A percentile compares a stretch with the other conserved stretches of the same genome.
Conservation (phyloP, 2,888 invertebrate genomes). For the Drosophila falleni region DNA sequence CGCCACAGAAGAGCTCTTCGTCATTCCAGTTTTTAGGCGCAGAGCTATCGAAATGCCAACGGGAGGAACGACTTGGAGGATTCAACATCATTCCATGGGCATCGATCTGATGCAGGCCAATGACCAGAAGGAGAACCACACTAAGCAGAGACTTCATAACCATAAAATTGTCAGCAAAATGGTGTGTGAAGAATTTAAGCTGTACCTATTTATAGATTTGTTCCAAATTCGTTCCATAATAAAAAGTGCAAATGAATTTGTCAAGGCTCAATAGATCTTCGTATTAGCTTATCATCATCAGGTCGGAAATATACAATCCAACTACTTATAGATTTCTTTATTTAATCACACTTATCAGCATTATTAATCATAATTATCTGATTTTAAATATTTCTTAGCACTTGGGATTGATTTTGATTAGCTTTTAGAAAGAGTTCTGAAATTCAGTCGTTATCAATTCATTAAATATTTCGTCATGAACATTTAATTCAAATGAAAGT, state of each 20-base stretch:
- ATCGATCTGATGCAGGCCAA: constrained; percentile 60
- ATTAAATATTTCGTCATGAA: no score
- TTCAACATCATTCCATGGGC: constrained; percentile 87
- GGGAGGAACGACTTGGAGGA: constrained; percentile 87
- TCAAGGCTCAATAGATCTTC: constrained; percentile 3
- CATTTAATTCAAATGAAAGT: no score
- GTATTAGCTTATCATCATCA: constrained; percentile 16
- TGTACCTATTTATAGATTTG: constrained; percentile 14
- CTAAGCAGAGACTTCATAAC: constrained; percentile 62
- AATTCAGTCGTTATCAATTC: background rate
- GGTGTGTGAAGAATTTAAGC: constrained; percentile 16
- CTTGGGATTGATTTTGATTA: background rate
- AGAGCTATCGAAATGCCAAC: constrained; percentile 86
- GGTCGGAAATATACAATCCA: background rate
- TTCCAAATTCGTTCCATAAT: background rate
- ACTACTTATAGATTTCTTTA: constrained; percentile 3
- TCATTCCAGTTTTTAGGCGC: constrained; percentile 87
- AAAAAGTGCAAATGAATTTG: constrained; percentile 14
- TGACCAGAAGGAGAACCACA: constrained; percentile 54
- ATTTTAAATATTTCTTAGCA: constrained; percentile 6
- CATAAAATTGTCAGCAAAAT: constrained; percentile 49
- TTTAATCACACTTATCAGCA: constrained; percentile 25
- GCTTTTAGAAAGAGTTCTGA: background rate
- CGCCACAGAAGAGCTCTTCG: constrained; percentile 87
- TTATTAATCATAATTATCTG: constrained; percentile 25